phyloP scores from a whole-genome alignment of 2,888 invertebrate genomes.

The Lissocephala sabroskyi region DNA sequence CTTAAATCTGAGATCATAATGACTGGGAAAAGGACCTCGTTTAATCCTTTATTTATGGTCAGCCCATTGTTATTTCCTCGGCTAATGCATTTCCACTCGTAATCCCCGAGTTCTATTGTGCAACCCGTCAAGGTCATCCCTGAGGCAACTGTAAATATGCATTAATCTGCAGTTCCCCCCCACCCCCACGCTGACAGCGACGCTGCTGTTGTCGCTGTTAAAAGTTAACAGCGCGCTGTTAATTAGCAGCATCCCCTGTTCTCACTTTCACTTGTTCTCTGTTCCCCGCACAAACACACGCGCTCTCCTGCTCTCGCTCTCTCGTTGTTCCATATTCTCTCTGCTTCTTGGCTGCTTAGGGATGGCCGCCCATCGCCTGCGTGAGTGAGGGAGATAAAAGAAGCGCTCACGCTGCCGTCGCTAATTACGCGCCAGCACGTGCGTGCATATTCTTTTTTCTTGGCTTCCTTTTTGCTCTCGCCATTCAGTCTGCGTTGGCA shows the following conservation, averaged over 20 bases:
- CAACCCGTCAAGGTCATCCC: not conserved
- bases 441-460: slow-evolving; percentile 28
- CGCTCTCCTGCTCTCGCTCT: slow-evolving; percentile 5
- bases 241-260: slow-evolving; percentile 16
- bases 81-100: not conserved
- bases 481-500: slow-evolving; percentile 41
- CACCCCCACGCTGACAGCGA: too few relatives aligned
- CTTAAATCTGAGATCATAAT: too few relatives aligned
- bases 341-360: slow-evolving; percentile 3
- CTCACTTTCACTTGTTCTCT: slow-evolving; percentile 2
- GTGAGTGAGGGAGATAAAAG: too few relatives aligned
- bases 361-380: too few relatives aligned
- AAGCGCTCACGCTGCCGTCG: too few relatives aligned
- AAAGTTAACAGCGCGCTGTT: slow-evolving; percentile 37
- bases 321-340: slow-evolving; percentile 1
- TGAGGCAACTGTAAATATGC: too few relatives aligned
- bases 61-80: too few relatives aligned
- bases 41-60: too few relatives aligned
- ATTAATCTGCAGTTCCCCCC: not conserved
- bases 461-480: slow-evolving; percentile 20
- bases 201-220: too few relatives aligned
- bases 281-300: slow-evolving; percentile 3
- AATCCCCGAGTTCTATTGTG: too few relatives aligned
- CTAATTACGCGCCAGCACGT: slow-evolving; percentile 37
- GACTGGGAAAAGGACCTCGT: too few relatives aligned